A percentile compares a stretch with the other conserved stretches of the same genome.
These are phyloP conservation scores for Ellobium chinense DNA, from an alignment of 2,888 invertebrate species.

Conservation along the genomic window DNA sequence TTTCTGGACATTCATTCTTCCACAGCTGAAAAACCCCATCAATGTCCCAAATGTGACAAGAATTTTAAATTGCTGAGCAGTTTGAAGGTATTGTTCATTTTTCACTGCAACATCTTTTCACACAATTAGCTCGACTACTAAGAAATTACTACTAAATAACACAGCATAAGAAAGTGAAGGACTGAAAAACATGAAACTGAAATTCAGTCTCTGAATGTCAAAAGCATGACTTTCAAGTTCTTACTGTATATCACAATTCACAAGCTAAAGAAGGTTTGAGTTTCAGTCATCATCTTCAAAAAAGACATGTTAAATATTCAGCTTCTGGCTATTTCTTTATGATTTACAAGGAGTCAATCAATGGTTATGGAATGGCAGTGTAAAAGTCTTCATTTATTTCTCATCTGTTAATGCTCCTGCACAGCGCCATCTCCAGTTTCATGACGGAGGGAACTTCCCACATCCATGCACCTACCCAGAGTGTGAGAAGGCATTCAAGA, in stretches of 20 bases:
- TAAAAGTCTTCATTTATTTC: not conserved
- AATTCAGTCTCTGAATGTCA: no score
- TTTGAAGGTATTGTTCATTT: conserved; percentile 35
- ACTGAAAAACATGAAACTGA: no score
- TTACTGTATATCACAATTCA: no score
- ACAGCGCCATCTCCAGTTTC: conserved; percentile 43
- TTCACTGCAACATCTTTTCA: no score
- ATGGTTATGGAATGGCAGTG: not conserved
- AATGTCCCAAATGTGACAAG: conserved; percentile 42
- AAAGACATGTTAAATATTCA: not conserved
- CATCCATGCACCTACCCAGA: conserved; percentile 40
- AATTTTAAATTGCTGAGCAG: conserved; percentile 38
- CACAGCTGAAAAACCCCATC: conserved; percentile 40
- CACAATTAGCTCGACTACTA: no score
- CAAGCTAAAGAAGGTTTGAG: no score
- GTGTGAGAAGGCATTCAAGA: conserved; percentile 46
- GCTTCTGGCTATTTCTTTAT: not conserved
- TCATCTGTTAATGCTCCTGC: no score
- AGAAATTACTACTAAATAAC: no score
- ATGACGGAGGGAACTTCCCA: conserved; percentile 44
- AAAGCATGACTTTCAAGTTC: no score
- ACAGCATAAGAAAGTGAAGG: no score
- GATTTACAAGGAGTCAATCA: not conserved
- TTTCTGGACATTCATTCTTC: not conserved
- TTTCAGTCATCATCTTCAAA: not conserved